These are phyloP conservation scores for Mystacides longicornis DNA, from an alignment of 2,888 invertebrate species.

Conservation along the genomic window DNA sequence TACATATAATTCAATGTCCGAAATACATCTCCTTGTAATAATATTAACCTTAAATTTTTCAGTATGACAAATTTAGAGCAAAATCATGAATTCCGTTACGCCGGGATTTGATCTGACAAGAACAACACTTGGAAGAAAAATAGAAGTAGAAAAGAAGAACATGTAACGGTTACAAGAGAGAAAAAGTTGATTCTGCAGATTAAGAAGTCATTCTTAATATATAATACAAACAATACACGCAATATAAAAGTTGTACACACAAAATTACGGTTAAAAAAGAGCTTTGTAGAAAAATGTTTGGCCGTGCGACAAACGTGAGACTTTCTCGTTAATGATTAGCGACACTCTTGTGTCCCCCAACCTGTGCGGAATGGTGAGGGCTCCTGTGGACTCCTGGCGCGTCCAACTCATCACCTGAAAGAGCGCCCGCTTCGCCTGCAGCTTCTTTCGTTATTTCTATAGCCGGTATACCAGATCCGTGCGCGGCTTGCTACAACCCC, in stretches of 20 bases:
- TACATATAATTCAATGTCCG: too few species aligned
- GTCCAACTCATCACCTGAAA: constrained; percentile 58
- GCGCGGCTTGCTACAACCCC: constrained; percentile 13
- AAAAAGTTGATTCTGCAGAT: too few species aligned
- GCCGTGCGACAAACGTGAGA: constrained; percentile 6
- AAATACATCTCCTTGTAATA: too few species aligned
- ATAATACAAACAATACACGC: too few species aligned
- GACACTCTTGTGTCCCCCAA: constrained; percentile 8
- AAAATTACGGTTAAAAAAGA: constrained; percentile 1
- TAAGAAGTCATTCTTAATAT: too few species aligned
- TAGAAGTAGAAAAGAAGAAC: too few species aligned
- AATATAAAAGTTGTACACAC: constrained; percentile 2
- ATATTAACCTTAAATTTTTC: too few species aligned
- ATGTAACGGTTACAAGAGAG: too few species aligned
- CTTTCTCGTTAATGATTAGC: neutral
- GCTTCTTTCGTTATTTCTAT: constrained; percentile 79
- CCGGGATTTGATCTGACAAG: too few species aligned
- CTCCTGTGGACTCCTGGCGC: constrained; percentile 37
- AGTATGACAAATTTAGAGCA: too few species aligned
- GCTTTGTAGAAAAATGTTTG: neutral
- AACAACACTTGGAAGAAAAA: too few species aligned
- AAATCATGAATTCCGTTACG: too few species aligned
- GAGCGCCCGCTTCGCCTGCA: constrained; percentile 54
- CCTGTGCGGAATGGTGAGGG: constrained; percentile 46
- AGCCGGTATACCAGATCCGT: constrained; percentile 44